Base-by-base conservation (phyloP, 2,888 invertebrate genomes). In the Microctonus brassicae region DNA sequence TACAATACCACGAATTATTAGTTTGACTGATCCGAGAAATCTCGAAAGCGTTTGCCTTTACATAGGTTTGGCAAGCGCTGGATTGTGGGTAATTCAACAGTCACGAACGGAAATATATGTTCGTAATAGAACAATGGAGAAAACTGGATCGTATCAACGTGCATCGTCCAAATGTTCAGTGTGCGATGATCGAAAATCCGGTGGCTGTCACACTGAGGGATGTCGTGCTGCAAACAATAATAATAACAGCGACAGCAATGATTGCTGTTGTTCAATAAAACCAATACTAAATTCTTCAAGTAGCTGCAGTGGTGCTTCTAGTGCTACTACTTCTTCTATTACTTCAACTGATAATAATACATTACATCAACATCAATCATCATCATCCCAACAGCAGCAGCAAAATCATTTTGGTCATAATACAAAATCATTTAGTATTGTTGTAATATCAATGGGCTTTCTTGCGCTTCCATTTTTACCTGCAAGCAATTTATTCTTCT, bases 401-500 rank as follows among this genome's bases (percentile, higher is more conserved):
- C 24, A 57, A 26, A 88, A 69, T 24, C 67, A 29, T 39, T 22
- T 72, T n/a, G 65, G 24, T 53, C 80, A 52, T 61, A 72, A 39
- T 73, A 77, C 36, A 74, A 80, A 47, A 78, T 78, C 73, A 4
- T 79, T 93, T 73, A 90, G 93, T 88, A 91, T 93, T 79, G 89
- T 93, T 77, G 92, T 94, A 65, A 78, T 90, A 67, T 87, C 89
- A 33, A 78, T 91, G 73, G 89, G 91, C 60, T 92, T 98, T 84
- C 91, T 97, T 85, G 92, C 94, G 78, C 90, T 98, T 80, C 97
- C 98, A 75, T 98, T 98, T 89, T 90, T 98, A 84, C 98, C 98
- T 76, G 98, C 98, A 76, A 94, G 96, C 82, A 99, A 99, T 91
- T 89, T 98, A 81, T 94, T 98, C 88, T 97, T 98, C 90, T 98